Base-by-base conservation (phyloP, 2,113 vertebrate species). In the Oncorhynchus kisutch region DNA sequence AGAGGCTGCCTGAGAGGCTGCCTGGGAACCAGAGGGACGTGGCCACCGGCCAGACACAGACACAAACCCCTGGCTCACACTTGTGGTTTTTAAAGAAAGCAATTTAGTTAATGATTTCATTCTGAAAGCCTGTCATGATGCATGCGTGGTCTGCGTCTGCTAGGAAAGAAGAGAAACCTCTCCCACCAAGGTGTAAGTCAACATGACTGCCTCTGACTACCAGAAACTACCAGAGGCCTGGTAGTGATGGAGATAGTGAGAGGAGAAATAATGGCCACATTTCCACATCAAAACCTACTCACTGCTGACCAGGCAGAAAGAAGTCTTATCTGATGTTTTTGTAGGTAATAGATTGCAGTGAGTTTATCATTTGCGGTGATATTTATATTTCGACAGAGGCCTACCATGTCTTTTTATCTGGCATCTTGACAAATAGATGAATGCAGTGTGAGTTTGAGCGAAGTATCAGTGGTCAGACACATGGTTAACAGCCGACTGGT, bases 101-200 rank as follows among this genome's bases (percentile, higher is more conserved):
- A 91, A 90, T 92, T 92, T 90, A 88, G 91, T 87, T 91, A 88
- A 91, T 92, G 89, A 92, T 93, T 93, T 93, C 89, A 91, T 92
- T 92, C 91, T 85, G 86, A 90, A 87, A 88, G 83, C 78, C 82
- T 88, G 87, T 91, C 87, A 84, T 86, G 88, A 89, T 91, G 88
- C 86, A 85, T 83, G 87, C 78, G 78, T 90, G 72, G 57, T 78
- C 84, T 76, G 73, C 68, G 78, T 31, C 60, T 82, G 86, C 82
- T 79, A 89, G 87, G 71, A 81, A 83, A 77, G 77, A 71, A 74
- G 65, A 18, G 73, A 69, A 68, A 31, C 45, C n/a, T 22, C 22
- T 25, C n/a, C 51, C 51, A 54, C 51, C 20, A 88, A 85, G 78
- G 85, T 86, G 86, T 87, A 82, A 71, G 85, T 88, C 87, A 88